These are phyloP conservation scores for Saxicola maurus DNA, from an alignment of 2,797 vertebrate species.

Conservation along the genomic window DNA sequence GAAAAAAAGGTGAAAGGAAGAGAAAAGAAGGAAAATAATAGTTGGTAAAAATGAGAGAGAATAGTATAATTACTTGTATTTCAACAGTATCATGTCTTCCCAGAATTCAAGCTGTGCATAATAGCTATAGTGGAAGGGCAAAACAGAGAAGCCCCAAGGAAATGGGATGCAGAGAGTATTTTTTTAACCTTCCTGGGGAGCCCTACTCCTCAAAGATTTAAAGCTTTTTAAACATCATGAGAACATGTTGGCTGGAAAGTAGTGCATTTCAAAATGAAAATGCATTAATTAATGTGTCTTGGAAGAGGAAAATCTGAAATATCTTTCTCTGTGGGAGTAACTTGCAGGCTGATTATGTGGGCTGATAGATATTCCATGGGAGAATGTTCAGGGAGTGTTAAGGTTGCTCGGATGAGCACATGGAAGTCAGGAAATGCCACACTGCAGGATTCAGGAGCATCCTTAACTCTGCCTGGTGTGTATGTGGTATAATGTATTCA, in stretches of 20 bases:
- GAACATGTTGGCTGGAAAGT: conserved; percentile 9
- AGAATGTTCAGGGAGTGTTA: conserved; percentile 17
- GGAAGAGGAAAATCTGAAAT: conserved; percentile 38
- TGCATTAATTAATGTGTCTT: conserved; percentile 47
- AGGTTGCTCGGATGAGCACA: conserved; percentile 2
- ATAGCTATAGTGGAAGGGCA: conserved; percentile 5
- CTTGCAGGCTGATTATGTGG: conserved; percentile 41
- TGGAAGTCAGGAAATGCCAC: not conserved
- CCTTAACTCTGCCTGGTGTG: conserved; percentile 22
- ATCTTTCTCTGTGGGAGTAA: conserved; percentile 53
- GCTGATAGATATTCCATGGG: conserved; percentile 26
- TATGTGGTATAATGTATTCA: conserved; percentile 4
- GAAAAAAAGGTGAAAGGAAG: not conserved
- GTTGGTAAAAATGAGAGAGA: not conserved
- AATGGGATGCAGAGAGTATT: conserved; percentile 1
- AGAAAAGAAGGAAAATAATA: not conserved
- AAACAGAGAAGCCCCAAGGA: conserved; percentile 12
- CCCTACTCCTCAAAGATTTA: conserved; percentile 28
- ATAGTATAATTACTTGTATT: conserved; percentile 30
- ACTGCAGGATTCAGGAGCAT: not conserved
- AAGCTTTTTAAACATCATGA: conserved; percentile 40
- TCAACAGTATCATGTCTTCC: conserved; percentile 5
- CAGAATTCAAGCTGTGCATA: conserved; percentile 39
- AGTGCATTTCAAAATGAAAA: conserved; percentile 46
- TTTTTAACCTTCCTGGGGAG: conserved; percentile 26